Percentiles rank a stretch among this genome's conserved stretches.
phyloP scores from a whole-genome alignment of 1,140 invertebrate species.

The Chymomyza costata region DNA sequence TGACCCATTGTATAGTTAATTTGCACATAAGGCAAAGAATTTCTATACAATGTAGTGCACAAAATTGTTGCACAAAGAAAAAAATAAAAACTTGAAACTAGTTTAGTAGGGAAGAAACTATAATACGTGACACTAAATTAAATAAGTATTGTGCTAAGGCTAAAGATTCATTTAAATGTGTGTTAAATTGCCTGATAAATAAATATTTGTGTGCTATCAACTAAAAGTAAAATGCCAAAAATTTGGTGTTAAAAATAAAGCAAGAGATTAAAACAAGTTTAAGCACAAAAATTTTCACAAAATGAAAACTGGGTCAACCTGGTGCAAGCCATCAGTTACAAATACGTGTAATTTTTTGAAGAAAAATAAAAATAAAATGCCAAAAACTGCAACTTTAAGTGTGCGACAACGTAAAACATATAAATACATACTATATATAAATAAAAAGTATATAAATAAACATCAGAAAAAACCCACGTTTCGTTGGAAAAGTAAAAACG shows the following conservation, averaged over 20 bases:
- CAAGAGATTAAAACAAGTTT: constrained; percentile 37
- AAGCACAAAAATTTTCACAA: constrained; percentile 61
- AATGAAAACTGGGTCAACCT: constrained; percentile 69
- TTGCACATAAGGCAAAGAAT: constrained; percentile 15
- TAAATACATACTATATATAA: constrained; percentile 24
- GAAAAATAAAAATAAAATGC: constrained; percentile 47
- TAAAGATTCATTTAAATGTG: constrained; percentile 36
- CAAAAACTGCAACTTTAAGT: constrained; percentile 48
- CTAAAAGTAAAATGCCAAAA: constrained; percentile 53
- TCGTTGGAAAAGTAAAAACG: constrained; percentile 64
- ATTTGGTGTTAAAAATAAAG: constrained; percentile 37
- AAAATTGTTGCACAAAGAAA: constrained; percentile 14
- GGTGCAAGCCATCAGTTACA: constrained; percentile 58
- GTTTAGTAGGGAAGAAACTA: constrained; percentile 59
- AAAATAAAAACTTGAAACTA: constrained; percentile 33
- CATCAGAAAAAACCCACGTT: constrained; percentile 33
- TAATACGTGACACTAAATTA: constrained; percentile 61
- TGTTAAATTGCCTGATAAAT: constrained; percentile 68
- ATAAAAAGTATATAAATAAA: constrained; percentile 19
- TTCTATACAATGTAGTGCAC: constrained; percentile 26
- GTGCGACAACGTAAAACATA: constrained; percentile 36
- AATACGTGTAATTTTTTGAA: constrained; percentile 60
- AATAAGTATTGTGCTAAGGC: constrained; percentile 39
- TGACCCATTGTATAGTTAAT: constrained; percentile 35
- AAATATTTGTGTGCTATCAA: too few relatives aligned